Conservation (phyloP, 2,113 vertebrate species). For the Dipodomys merriami region DNA sequence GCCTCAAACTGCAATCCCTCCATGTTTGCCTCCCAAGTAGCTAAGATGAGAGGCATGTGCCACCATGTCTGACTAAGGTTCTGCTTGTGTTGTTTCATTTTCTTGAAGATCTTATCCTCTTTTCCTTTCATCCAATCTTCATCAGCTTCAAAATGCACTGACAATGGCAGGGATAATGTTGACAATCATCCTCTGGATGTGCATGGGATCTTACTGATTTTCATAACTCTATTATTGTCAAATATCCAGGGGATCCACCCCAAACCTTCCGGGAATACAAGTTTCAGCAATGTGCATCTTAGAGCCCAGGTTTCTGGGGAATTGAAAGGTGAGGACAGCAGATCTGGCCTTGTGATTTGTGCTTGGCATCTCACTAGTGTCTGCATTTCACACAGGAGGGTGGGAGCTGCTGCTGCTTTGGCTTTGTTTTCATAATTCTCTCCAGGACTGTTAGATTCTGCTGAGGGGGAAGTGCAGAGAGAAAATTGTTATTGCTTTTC, state of each 20-base stretch:
- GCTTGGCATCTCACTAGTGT: background rate
- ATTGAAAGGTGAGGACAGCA: too few relatives aligned
- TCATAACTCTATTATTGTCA: background rate
- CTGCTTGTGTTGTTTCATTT: background rate
- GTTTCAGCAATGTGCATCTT: background rate
- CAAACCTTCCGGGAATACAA: background rate
- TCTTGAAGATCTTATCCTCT: background rate
- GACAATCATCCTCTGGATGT: background rate
- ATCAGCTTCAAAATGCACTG: background rate
- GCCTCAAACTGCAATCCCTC: too few relatives aligned
- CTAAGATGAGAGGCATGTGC: too few relatives aligned
- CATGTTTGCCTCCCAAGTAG: too few relatives aligned
- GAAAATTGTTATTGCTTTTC: conserved; percentile 60
- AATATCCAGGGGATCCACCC: background rate
- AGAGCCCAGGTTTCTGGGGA: background rate
- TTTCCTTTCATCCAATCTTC: background rate
- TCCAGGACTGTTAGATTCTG: conserved; percentile 1
- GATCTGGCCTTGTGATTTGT: background rate
- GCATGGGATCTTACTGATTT: background rate
- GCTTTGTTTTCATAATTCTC: conserved; percentile 44
- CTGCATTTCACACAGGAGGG: conserved; percentile 10
- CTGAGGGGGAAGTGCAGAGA: background rate
- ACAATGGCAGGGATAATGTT: background rate
- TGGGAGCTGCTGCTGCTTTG: background rate
- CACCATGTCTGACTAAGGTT: background rate